Base-by-base conservation (phyloP, 2,888 invertebrate genomes). In the Lasioglossum leucozonium region DNA sequence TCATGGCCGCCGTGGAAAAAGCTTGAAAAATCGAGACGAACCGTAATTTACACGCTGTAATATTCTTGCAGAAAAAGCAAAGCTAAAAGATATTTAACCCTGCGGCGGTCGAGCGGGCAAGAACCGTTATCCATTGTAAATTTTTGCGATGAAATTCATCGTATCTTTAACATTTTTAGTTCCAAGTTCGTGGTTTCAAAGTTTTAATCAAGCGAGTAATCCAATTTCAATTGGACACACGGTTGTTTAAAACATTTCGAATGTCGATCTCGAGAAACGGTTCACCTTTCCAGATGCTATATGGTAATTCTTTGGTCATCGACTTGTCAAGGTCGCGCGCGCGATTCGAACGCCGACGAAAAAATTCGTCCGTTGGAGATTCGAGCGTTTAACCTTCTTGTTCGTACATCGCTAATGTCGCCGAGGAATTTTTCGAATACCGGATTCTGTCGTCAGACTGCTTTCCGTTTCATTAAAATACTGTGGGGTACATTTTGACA, bases 381-480 rank as follows among this genome's bases (percentile, higher is more conserved):
- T 78, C 65, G 74, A 83, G 79, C n/a, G 86, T 80, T 84, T 83
- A 89, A 87, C 85, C 77, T 80, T 85, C 86, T 78, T 72, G 79
- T 85, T 85, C 85, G 81, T 90, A 87, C 87, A 85, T 88, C 85
- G 72, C 77, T 87, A 83, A 87, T 87, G 81, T 78, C 77, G 58
- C 40, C 75, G 30, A 76, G 79, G 69, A 67, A 85, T 86, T 85
- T 76, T 81, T 79, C 72, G 77, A 85, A 86, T 85, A 75, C 81
- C 72, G 85, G 51, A 58, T 55, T 40, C 72, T 72, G 77, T 26
- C 75, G 85, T 74, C 85, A 75, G 34, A 77, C 81, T 81, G 85
- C 81, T 86, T 84, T 86, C 85, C 72, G 83, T 85, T 84, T 85
- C 85, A 74, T 77, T 77, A 85, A 85, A 85, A 84, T 84, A 83